A percentile compares a stretch with the other conserved stretches of the same genome.
These are phyloP conservation scores for Ginglymostoma cirratum DNA, from an alignment of 2,113 vertebrate genomes.

Conservation along the genomic window DNA sequence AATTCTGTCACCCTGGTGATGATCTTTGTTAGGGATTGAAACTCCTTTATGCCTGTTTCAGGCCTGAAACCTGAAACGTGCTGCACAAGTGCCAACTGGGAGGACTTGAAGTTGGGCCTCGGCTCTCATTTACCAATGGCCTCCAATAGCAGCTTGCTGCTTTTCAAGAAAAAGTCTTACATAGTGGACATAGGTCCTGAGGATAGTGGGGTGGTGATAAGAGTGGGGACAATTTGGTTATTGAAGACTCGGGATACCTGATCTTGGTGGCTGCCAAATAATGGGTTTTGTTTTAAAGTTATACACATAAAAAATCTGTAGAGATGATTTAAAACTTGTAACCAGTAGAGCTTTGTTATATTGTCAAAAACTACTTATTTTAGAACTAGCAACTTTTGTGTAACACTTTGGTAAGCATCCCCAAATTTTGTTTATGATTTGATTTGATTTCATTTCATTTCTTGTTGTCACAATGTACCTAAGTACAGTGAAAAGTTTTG, in stretches of 20 bases:
- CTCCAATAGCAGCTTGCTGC: too few relatives aligned
- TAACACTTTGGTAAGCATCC: neutral
- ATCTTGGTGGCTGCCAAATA: neutral
- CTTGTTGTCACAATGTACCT: too few relatives aligned
- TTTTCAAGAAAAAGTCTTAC: neutral
- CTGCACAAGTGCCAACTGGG: too few relatives aligned
- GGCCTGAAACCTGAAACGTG: too few relatives aligned
- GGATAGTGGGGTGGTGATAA: neutral
- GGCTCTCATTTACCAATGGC: neutral
- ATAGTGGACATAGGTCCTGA: neutral
- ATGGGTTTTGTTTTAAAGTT: neutral
- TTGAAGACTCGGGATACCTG: neutral
- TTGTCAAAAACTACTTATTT: neutral
- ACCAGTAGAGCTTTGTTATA: neutral
- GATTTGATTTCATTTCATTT: too few relatives aligned
- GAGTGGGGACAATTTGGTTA: neutral
- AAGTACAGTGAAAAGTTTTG: too few relatives aligned
- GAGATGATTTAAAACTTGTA: neutral
- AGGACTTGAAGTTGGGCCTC: neutral
- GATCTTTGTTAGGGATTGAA: neutral
- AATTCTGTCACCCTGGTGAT: too few relatives aligned
- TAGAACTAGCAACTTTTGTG: neutral
- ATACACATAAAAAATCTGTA: neutral
- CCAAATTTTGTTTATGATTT: neutral
- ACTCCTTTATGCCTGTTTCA: neutral